Evolutionary conservation across 2,113 vertebrate genomes (phyloP), one percentile per base, ranked within the genome.

Genomic region (Pyrgilauda ruficollis): DNA sequence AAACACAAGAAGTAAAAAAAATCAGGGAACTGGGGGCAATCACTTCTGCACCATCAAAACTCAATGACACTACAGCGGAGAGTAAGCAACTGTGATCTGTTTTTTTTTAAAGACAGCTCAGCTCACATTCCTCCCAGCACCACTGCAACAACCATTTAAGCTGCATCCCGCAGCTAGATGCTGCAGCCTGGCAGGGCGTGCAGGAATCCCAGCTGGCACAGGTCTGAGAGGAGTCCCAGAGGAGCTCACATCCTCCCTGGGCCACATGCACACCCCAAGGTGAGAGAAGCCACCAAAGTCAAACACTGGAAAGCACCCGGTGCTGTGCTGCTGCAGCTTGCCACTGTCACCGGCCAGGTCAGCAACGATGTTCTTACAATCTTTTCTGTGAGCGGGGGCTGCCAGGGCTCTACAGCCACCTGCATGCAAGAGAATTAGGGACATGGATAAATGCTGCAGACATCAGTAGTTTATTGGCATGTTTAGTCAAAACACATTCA

Each of bases 391-490:
- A 80, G 63, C 24, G 8, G 12, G 43, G 18, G 41, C 12, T 69
- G 33, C 55, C 24, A 10, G 83, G 11, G 73, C 82, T 75, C 52
- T n/a, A 70, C 56, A 90, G 87, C 28, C 30, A 86, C 73, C 96
- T 95, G 93, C 44, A 22, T 27, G 79, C 89, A 52, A 97, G 89
- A 98, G 96, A 98, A 98, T 94, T 96, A 97, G 98, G 98, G 96
- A 98, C 98, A 93, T 89, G 95, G 96, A 93, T 98, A 97, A 98
- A 97, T 97, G 97, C 98, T 98, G 98, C 98, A 99, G 98, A 99
- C 99, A 99, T 99, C 99, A 99, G 99, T 99, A 99, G 98, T 99
- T 99, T 99, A 99, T 99, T 99, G 98, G 97, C 99, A 99, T 98
- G 98, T 98, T 99, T 98, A 99, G 97, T 99, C 98, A 98, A 99